Conservation (phyloP, 2,797 vertebrate genomes). For the Sylvia borin region DNA sequence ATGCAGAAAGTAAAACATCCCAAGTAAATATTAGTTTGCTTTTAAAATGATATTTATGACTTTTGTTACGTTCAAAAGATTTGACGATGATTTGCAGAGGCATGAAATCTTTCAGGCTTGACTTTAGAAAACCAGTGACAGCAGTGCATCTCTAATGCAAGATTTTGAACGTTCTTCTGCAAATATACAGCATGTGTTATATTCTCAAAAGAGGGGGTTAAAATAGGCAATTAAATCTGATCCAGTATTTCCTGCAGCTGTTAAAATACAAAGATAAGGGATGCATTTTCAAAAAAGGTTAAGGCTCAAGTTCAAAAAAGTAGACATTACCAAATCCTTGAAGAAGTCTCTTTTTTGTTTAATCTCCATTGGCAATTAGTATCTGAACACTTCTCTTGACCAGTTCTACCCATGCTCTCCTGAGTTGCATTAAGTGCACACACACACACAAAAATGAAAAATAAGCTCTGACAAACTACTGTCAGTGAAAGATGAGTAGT, state of each 20-base stretch:
- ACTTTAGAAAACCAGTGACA: not conserved
- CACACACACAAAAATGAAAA: not conserved
- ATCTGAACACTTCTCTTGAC: not conserved
- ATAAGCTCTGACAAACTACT: not conserved
- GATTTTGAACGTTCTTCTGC: not conserved
- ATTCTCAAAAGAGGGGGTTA: not conserved
- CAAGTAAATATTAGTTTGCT: not conserved
- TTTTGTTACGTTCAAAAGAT: not conserved
- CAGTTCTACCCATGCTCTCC: not conserved
- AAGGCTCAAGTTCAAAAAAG: not conserved
- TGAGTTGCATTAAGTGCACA: accelerated
- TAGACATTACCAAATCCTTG: not conserved
- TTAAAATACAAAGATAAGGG: not conserved
- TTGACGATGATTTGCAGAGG: not conserved
- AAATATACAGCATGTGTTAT: not conserved
- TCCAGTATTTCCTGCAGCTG: not conserved
- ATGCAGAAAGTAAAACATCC: not conserved
- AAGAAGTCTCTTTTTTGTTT: not conserved
- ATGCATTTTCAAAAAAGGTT: not conserved
- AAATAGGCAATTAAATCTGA: not conserved
- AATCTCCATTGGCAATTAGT: not conserved
- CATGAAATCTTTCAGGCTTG: not conserved
- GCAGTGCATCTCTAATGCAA: not conserved
- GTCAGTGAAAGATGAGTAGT: not conserved
- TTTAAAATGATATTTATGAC: not conserved